These are phyloP conservation scores for Drosophila suzukii DNA, from an alignment of 1,140 invertebrate species.

Conservation along the genomic window DNA sequence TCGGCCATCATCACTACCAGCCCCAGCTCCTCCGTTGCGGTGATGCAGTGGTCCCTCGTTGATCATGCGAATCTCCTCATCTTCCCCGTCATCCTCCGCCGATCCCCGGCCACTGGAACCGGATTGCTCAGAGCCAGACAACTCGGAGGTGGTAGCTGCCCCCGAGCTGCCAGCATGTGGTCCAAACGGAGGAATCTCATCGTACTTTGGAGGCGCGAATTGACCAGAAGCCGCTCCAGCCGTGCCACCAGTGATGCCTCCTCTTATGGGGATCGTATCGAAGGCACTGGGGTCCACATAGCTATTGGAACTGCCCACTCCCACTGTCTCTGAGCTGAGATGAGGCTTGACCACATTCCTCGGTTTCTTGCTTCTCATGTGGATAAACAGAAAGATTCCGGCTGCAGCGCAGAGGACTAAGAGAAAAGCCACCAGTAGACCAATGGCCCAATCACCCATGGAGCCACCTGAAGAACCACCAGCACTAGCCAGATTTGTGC, in stretches of 20 bases:
- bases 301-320: slow-evolving; percentile 90
- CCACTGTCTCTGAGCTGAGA: slow-evolving; percentile 89
- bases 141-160: slow-evolving; percentile 94
- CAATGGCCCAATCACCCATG: slow-evolving; percentile 93
- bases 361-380: slow-evolving; percentile 92
- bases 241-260: slow-evolving; percentile 73
- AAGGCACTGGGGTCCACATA: slow-evolving; percentile 94
- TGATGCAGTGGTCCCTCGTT: slow-evolving; percentile 94
- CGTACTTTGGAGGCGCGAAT: slow-evolving; percentile 95
- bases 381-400: slow-evolving; percentile 92
- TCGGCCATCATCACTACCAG: slow-evolving; percentile 89
- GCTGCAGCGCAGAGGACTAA: slow-evolving; percentile 92
- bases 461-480: slow-evolving; percentile 85
- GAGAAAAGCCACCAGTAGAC: slow-evolving; percentile 92
- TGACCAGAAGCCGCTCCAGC: slow-evolving; percentile 87
- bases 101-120: slow-evolving; percentile 97
- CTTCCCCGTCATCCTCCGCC: slow-evolving; percentile 96
- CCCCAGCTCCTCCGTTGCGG: slow-evolving; percentile 85
- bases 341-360: slow-evolving; percentile 92
- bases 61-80: slow-evolving; percentile 99
- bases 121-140: slow-evolving; percentile 95
- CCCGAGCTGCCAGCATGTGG: slow-evolving; percentile 90
- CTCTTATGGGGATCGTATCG: slow-evolving; percentile 93
- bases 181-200: slow-evolving; percentile 94
- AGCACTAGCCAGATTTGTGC: slow-evolving; percentile 86